Conservation (phyloP, 1,140 invertebrate genomes). For the Nebria ingens region DNA sequence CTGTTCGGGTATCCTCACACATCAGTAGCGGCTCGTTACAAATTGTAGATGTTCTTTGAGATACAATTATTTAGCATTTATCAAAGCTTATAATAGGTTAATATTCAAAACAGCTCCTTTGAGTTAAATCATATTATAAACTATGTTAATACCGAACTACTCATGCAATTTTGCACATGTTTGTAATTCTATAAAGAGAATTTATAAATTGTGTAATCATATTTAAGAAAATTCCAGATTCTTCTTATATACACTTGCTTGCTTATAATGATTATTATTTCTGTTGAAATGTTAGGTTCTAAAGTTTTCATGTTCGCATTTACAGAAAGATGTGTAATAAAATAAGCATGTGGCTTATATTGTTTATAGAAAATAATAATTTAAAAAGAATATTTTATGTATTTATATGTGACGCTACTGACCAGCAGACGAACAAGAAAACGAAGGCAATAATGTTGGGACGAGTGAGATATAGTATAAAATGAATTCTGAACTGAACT, state of each 20-base stretch:
- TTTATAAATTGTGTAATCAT: neutral
- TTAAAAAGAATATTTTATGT: neutral
- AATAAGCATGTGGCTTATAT: neutral
- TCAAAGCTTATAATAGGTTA: neutral
- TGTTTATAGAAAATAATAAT: neutral
- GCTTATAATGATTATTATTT: too few relatives aligned
- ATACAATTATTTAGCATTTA: neutral
- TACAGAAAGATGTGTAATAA: neutral
- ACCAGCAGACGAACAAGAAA: neutral
- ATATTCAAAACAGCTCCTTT: too few relatives aligned
- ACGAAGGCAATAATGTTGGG: too few relatives aligned
- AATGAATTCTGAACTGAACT: neutral
- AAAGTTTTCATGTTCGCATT: neutral
- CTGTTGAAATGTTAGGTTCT: neutral
- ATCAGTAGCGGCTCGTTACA: neutral
- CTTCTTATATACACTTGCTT: too few relatives aligned
- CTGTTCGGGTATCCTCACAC: neutral
- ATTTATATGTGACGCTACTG: neutral
- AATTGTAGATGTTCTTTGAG: neutral
- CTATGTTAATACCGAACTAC: neutral
- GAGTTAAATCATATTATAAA: neutral
- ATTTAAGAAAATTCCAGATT: too few relatives aligned
- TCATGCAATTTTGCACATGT: too few relatives aligned
- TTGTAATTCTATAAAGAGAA: neutral
- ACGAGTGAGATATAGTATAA: neutral